Base-by-base conservation (phyloP, 1,140 invertebrate species). In the Bombus superbus region DNA sequence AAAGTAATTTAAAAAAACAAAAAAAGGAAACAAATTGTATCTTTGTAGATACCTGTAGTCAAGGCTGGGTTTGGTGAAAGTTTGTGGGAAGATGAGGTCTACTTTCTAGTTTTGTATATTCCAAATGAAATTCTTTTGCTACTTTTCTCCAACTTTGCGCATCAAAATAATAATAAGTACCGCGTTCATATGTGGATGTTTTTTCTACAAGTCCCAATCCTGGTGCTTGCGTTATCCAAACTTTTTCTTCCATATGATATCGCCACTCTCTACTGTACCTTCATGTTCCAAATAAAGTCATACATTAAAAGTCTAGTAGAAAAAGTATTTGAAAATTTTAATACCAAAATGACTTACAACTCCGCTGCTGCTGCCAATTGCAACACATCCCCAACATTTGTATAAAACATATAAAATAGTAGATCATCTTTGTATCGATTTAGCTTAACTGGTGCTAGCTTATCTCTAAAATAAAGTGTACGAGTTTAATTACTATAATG, bases 141-240 rank as follows among this genome's bases (percentile, higher is more conserved):
- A 98, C 98, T 96, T 98, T 99, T 93, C 98, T 97, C 98, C 98
- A 99, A 95, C 98, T 98, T 95, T 98, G 97, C 92, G 98, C 98
- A 96, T 99, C 99, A 95, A 99, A 99, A 95, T 99, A 99, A 96
- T 99, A 99, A 96, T 99, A 99, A 89, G 98, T 99, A 95, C 99
- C 99, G 92, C 98, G 96, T 96, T 99, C 99, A 95, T 99, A 99
- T 88, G 98, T 98, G 87, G 96, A 97, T 89, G 98, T 99, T 96
- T 99, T 99, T 95, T 99, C 98, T 86, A 98, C 96, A 88, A 98
- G 97, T 87, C 97, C 97, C 95, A 98, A 97, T 88, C 98, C 98
- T 83, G 98, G 98, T 91, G 98, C 98, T 96, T 99, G 97, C 89
- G 99, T 99, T 95, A 99, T 98, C 99, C 99, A 99, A 90, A 99